phyloP scores from a whole-genome alignment of 2,888 invertebrate species.

The Plebejus melissa region DNA sequence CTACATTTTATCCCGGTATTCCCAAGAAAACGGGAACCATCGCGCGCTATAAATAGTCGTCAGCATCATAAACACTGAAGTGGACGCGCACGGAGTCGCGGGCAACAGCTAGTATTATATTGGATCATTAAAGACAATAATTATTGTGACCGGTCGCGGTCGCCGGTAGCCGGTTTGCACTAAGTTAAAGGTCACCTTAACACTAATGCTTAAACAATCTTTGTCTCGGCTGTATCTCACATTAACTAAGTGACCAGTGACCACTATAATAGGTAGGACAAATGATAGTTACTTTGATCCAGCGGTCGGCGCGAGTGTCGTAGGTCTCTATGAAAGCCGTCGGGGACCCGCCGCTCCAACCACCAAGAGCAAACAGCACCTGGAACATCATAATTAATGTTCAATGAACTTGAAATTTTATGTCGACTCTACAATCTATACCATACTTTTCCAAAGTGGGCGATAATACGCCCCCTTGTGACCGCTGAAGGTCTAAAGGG shows the following conservation, averaged over 20 bases:
- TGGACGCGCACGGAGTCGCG: too few species aligned
- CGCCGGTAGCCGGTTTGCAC: neutral
- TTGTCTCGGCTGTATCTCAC: too few species aligned
- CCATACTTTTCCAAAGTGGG: too few species aligned
- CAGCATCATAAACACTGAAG: too few species aligned
- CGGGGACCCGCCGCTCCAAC: slow-evolving; percentile 83
- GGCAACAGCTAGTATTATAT: too few species aligned
- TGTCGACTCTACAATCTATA: too few species aligned
- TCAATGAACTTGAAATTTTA: too few species aligned
- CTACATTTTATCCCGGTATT: too few species aligned
- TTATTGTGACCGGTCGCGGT: neutral
- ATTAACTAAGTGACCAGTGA: neutral
- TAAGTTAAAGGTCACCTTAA: neutral
- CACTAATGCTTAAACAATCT: neutral
- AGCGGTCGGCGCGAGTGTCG: slow-evolving; percentile 92
- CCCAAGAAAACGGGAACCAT: too few species aligned
- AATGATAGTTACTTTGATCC: slow-evolving; percentile 82
- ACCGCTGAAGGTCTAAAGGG: too few species aligned
- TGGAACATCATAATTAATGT: slow-evolving; percentile 35
- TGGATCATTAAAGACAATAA: neutral
- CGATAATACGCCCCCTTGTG: too few species aligned
- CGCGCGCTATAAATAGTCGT: too few species aligned
- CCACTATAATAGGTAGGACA: neutral
- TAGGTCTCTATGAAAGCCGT: slow-evolving; percentile 91
- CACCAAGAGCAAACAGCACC: slow-evolving; percentile 86